A percentile compares a stretch with the other conserved stretches of the same genome.
Conservation (phyloP, 1,140 invertebrate species). For the Ostrea denselamellosa region DNA sequence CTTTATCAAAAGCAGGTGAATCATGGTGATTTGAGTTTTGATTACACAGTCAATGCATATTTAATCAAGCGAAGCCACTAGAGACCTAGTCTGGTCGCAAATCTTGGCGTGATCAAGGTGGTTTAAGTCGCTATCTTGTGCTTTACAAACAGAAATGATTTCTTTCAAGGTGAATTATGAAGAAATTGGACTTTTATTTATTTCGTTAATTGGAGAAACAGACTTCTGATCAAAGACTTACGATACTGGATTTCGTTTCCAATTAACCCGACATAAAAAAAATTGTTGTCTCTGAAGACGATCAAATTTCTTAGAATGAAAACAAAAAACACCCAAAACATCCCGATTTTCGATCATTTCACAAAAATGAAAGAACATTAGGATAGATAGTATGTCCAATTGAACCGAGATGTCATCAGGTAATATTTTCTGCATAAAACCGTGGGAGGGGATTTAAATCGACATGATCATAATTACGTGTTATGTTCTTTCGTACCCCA, state of each 20-base stretch:
- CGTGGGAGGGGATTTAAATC: no score
- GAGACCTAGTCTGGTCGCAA: background rate
- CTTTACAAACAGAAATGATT: background rate
- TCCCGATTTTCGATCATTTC: no score
- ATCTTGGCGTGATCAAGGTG: background rate
- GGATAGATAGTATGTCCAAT: no score
- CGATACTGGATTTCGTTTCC: background rate
- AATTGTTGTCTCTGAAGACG: background rate
- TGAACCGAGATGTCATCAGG: no score
- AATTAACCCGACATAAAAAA: background rate
- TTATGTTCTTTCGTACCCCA: no score
- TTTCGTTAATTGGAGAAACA: background rate
- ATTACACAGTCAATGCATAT: constrained; percentile 25
- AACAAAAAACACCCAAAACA: no score
- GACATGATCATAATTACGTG: no score
- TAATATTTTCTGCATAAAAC: no score
- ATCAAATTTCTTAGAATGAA: background rate
- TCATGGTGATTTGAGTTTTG: background rate
- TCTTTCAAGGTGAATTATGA: constrained; percentile 34
- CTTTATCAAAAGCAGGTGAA: background rate
- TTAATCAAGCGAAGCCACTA: background rate
- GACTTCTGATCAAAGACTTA: background rate
- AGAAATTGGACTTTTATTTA: constrained; percentile 22
- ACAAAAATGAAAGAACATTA: no score
- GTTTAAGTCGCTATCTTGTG: background rate